Percentiles rank a stretch among this genome's conserved stretches.
These are phyloP conservation scores for Epistrophe eligans DNA, from an alignment of 2,888 invertebrate genomes.

Conservation along the genomic window DNA sequence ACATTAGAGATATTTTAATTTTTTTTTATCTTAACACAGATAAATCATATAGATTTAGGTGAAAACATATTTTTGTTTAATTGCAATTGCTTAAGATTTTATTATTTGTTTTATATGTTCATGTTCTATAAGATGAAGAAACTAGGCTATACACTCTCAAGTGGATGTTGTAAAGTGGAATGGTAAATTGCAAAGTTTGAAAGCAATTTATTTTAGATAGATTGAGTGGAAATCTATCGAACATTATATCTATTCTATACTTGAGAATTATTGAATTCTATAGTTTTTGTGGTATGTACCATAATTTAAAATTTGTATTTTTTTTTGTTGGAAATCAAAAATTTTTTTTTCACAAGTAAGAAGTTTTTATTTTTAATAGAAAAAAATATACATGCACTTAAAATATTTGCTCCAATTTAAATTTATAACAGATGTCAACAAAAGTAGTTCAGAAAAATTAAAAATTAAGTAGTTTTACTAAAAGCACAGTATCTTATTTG, in stretches of 20 bases:
- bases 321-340: neutral
- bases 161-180: slow-evolving; percentile 62
- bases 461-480: too few relatives aligned
- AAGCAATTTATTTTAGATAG: slow-evolving; percentile 57
- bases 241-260: slow-evolving; percentile 15
- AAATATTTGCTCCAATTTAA: neutral
- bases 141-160: slow-evolving; percentile 58
- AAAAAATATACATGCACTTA: neutral
- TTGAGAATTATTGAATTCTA: slow-evolving; percentile 48
- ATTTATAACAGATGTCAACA: neutral
- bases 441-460: neutral
- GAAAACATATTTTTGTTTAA: neutral
- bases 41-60: slow-evolving; percentile 1
- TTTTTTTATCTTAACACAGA: neutral
- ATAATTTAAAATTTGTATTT: neutral
- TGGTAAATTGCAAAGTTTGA: slow-evolving; percentile 58
- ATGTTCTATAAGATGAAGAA: slow-evolving; percentile 3
- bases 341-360: neutral
- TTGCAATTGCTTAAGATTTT: slow-evolving; percentile 6
- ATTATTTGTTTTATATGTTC: neutral
- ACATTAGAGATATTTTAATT: neutral
- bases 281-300: slow-evolving; percentile 1
- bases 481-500: too few relatives aligned
- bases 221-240: slow-evolving; percentile 67
- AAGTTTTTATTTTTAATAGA: neutral